A percentile compares a stretch with the other conserved stretches of the same genome.
Evolutionary conservation across 2,888 invertebrate species (phyloP).

Genomic region (Ypsolopha sequella): DNA sequence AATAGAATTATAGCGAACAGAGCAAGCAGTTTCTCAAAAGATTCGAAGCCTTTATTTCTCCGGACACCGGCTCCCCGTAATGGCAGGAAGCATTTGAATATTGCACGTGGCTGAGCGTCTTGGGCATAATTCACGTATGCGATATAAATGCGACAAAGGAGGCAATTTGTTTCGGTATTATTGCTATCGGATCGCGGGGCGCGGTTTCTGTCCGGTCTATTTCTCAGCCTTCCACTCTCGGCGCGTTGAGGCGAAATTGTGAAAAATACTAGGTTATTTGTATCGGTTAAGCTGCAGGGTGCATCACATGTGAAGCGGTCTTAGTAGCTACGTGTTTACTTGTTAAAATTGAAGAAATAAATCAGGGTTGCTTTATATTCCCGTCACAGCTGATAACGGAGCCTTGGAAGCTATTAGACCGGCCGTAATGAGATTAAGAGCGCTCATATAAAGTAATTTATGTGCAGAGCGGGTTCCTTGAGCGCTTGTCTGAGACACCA

Average conservation of each 20-base stretch:
- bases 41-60: background rate
- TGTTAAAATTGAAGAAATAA: slow-evolving; percentile 36
- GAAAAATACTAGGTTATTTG: slow-evolving; percentile 31
- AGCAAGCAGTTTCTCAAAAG: slow-evolving; percentile 23
- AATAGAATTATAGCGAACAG: slow-evolving; percentile 29
- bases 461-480: slow-evolving; percentile 39
- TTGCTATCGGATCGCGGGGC: slow-evolving; percentile 37
- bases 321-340: slow-evolving; percentile 9
- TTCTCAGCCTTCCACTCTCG: slow-evolving; percentile 28
- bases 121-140: slow-evolving; percentile 48
- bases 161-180: slow-evolving; percentile 63
- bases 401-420: slow-evolving; percentile 60
- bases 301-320: slow-evolving; percentile 2
- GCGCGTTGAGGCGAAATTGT: slow-evolving; percentile 22
- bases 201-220: slow-evolving; percentile 26
- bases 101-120: slow-evolving; percentile 28
- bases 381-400: slow-evolving; percentile 54
- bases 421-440: slow-evolving; percentile 64
- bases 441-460: slow-evolving; percentile 66
- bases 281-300: slow-evolving; percentile 17
- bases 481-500: slow-evolving; percentile 18
- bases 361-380: slow-evolving; percentile 61
- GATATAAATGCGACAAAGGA: slow-evolving; percentile 46
- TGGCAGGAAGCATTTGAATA: slow-evolving; percentile 25
- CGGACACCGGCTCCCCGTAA: slow-evolving; percentile 16